These are phyloP conservation scores for Papilio demoleus DNA, from an alignment of 2,888 invertebrate genomes.

Conservation along the genomic window DNA sequence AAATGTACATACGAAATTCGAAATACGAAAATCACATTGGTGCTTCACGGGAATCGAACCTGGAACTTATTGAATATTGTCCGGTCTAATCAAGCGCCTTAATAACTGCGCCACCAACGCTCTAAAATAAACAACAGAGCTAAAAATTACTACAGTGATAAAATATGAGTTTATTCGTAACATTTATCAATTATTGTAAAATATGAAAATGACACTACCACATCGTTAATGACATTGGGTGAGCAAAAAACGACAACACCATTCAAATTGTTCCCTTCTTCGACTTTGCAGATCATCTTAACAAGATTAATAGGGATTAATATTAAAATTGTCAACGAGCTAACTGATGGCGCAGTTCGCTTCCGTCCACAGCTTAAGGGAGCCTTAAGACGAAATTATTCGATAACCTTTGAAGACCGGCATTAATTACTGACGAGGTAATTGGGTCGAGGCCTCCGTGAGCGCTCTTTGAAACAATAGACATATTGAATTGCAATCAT, in stretches of 20 bases:
- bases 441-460: conserved; percentile 29
- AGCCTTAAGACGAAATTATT: conserved; percentile 27
- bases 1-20: too few species aligned
- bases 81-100: too few species aligned
- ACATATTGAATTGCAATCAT: conserved; percentile 39
- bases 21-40: too few species aligned
- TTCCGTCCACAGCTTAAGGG: conserved; percentile 19
- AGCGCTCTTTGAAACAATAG: conserved; percentile 34
- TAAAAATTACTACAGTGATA: too few species aligned
- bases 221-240: background rate
- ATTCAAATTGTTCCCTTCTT: background rate
- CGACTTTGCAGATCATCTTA: background rate
- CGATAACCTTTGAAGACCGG: conserved; percentile 33
- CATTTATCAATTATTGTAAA: too few species aligned
- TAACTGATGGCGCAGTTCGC: background rate
- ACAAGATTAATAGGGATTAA: conserved; percentile 18
- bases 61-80: too few species aligned
- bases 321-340: conserved; percentile 6
- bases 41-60: too few species aligned
- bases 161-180: too few species aligned
- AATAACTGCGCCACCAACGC: too few species aligned
- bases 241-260: background rate
- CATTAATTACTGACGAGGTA: conserved; percentile 34
- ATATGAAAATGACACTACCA: background rate
- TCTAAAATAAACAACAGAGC: too few species aligned